These are phyloP conservation scores for Eulithis testata DNA, from an alignment of 2,888 invertebrate species.

Conservation along the genomic window DNA sequence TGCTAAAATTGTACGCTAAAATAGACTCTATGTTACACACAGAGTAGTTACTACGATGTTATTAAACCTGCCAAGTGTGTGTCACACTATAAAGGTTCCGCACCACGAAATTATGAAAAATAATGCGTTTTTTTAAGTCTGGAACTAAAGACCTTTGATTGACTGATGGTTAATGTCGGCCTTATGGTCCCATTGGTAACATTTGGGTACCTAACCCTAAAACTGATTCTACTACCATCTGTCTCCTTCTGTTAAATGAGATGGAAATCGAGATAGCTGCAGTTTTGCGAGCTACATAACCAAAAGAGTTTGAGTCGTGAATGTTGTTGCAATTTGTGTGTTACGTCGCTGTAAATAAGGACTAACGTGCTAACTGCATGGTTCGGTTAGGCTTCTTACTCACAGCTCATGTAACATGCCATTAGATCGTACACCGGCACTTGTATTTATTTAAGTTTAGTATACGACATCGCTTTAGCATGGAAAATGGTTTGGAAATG, in stretches of 20 bases:
- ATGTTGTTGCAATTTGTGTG: conserved; percentile 17
- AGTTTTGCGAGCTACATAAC: too few species aligned
- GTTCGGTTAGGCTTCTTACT: conserved; percentile 45
- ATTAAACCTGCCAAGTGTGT: neutral
- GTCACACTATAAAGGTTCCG: neutral
- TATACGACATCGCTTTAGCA: conserved; percentile 52
- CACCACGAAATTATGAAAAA: neutral
- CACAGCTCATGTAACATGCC: conserved; percentile 58
- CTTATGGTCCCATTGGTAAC: too few species aligned
- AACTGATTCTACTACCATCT: too few species aligned
- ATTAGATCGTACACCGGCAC: conserved; percentile 61
- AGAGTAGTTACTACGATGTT: neutral
- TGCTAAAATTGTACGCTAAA: conserved; percentile 24
- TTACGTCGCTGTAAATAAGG: conserved; percentile 18
- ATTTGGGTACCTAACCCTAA: too few species aligned
- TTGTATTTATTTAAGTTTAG: conserved; percentile 49
- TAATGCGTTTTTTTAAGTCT: too few species aligned
- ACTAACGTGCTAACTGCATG: conserved; percentile 45
- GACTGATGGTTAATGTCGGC: too few species aligned
- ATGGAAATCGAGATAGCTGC: too few species aligned
- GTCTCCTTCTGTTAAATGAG: too few species aligned
- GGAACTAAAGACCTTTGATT: too few species aligned
- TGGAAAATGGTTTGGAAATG: conserved; percentile 42
- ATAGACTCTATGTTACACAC: conserved; percentile 5
- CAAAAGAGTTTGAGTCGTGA: too few species aligned